Evolutionary conservation across 2,113 vertebrate species (phyloP).

Genomic region (Leptosomus discolor): DNA sequence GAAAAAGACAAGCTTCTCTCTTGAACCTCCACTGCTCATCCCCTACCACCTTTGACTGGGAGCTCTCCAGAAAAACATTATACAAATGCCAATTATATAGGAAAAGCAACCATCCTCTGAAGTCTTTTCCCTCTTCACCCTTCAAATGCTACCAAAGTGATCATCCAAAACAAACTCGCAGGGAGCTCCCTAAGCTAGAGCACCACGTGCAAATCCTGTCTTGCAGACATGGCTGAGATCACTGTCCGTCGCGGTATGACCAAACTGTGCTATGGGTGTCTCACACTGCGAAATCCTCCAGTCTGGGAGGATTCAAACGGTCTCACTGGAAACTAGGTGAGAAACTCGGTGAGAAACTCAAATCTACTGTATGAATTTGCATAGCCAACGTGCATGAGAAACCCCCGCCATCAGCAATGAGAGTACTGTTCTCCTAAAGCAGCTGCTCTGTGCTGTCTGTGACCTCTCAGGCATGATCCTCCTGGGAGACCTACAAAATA

Average conservation of each 20-base stretch:
- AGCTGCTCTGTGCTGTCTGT: not conserved
- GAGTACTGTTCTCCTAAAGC: not conserved
- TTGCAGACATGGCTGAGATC: not conserved
- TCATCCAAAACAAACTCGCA: not conserved
- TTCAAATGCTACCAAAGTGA: not conserved
- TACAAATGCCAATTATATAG: not conserved
- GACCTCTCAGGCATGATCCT: not conserved
- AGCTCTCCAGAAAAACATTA: not conserved
- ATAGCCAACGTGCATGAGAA: not conserved
- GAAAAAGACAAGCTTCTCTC: not conserved
- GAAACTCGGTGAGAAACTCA: not conserved
- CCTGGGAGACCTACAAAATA: not conserved
- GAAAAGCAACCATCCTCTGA: not conserved
- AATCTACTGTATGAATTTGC: not conserved
- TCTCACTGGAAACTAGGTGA: not conserved
- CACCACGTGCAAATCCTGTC: rapidly evolving
- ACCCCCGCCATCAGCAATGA: not conserved
- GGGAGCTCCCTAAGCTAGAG: not conserved
- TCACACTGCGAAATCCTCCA: not conserved
- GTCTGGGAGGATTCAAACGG: not conserved
- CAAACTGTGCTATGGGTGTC: not conserved
- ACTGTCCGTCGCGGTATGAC: rapidly evolving
- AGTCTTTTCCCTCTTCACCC: not conserved
- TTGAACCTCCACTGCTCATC: not conserved
- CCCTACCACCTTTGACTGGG: not conserved